These are phyloP conservation scores for Frieseomelitta varia DNA, from an alignment of 1,140 invertebrate genomes.

Conservation along the genomic window DNA sequence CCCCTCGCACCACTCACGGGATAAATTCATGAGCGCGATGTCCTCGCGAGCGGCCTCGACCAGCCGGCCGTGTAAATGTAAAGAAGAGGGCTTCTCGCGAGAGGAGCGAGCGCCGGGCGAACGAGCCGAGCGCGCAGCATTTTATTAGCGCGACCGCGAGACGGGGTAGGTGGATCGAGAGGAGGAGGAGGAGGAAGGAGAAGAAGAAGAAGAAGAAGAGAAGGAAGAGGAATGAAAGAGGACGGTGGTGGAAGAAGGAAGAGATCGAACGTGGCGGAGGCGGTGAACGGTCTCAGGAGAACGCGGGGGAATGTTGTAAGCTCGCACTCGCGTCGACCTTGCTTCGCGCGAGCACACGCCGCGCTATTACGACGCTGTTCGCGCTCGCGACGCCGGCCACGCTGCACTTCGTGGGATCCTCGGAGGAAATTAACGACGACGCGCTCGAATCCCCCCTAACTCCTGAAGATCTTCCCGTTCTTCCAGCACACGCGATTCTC, in stretches of 20 bases:
- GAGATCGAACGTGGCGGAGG: conserved; percentile 12
- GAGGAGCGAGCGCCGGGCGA: conserved; percentile 47
- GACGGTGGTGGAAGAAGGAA: conserved; percentile 45
- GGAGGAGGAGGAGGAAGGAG: neutral
- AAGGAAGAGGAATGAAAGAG: neutral
- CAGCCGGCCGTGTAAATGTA: conserved; percentile 67
- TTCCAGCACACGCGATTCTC: neutral
- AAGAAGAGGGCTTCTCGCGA: conserved; percentile 64
- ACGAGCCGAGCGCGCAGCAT: conserved; percentile 69
- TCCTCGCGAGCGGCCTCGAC: conserved; percentile 62
- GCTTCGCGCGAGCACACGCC: conserved; percentile 63
- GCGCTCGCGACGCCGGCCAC: conserved; percentile 31
- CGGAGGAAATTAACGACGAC: conserved; percentile 41
- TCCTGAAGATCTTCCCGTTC: neutral
- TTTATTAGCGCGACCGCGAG: conserved; percentile 68
- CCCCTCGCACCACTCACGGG: conserved; percentile 43
- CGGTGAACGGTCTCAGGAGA: neutral
- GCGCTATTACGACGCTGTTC: conserved; percentile 64
- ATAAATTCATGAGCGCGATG: conserved; percentile 77
- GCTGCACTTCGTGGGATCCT: conserved; percentile 28
- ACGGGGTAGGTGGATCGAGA: conserved; percentile 2
- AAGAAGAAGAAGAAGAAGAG: conserved; percentile 13
- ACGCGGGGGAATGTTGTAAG: conserved; percentile 63
- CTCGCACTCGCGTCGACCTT: conserved; percentile 64
- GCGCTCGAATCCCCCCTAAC: conserved; percentile 10